These are phyloP conservation scores for Zoroaster sp. DNA, from an alignment of 53 echinoderm and acorn worm genomes.

Conservation along the genomic window DNA sequence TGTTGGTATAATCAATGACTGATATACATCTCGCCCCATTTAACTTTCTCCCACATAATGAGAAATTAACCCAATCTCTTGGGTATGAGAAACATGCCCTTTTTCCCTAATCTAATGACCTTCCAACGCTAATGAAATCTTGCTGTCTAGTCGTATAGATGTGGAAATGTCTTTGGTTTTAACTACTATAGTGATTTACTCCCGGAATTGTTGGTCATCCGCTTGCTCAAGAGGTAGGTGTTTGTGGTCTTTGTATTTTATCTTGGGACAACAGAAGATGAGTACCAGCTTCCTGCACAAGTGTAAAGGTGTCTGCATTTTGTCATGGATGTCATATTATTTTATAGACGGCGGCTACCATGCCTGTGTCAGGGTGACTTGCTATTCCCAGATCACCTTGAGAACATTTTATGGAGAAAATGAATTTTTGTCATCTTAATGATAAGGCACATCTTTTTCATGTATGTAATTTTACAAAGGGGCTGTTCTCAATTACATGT, in stretches of 20 bases:
- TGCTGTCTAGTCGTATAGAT: neutral
- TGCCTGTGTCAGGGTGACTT: constrained; percentile 7
- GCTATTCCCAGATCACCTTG: constrained; percentile 22
- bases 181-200: neutral
- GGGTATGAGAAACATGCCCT: neutral
- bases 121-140: neutral
- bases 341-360: neutral
- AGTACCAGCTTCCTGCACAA: constrained; percentile 21
- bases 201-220: neutral
- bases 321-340: constrained; percentile 17
- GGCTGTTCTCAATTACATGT: too few relatives aligned
- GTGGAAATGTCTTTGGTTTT: neutral
- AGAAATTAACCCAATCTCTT: neutral
- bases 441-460: neutral
- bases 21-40: too few relatives aligned
- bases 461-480: too few relatives aligned
- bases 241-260: neutral
- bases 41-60: too few relatives aligned
- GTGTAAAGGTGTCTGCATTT: constrained; percentile 19
- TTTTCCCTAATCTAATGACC: neutral
- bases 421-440: neutral
- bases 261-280: neutral
- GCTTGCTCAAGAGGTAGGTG: neutral
- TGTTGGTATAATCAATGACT: neutral
- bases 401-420: neutral